phyloP scores from a whole-genome alignment of 2,797 vertebrate genomes.

The Enteromius fasciolatus region DNA sequence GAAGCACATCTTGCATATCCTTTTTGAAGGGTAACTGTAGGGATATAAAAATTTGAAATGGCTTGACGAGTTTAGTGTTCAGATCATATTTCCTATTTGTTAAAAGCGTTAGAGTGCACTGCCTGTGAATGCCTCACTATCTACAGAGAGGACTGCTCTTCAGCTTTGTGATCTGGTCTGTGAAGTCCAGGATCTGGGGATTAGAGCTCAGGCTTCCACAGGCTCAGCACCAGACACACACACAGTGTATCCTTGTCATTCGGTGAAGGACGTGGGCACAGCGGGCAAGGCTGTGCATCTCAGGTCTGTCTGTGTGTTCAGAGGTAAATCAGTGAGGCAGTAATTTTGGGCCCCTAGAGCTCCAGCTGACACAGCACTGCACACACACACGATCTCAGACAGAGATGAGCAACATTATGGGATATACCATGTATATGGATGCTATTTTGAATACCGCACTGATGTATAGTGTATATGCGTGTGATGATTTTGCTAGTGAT shows the following conservation, averaged over 20 bases:
- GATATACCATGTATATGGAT: not conserved
- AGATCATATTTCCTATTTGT: not conserved
- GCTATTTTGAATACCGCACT: not conserved
- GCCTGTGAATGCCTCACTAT: not conserved
- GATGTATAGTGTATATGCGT: not conserved
- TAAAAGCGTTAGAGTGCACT: not conserved
- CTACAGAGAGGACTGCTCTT: not conserved
- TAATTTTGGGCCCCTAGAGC: slow-evolving; percentile 42
- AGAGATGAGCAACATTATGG: not conserved
- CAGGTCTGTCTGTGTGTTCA: slow-evolving; percentile 53
- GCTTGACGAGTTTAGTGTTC: not conserved
- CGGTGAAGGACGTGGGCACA: slow-evolving; percentile 57
- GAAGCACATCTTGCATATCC: not conserved
- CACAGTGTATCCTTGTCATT: slow-evolving; percentile 47
- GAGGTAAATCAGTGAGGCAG: slow-evolving; percentile 55
- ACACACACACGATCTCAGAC: slow-evolving; percentile 25
- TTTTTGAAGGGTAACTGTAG: not conserved
- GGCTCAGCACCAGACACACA: slow-evolving; percentile 11
- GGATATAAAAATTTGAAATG: not conserved
- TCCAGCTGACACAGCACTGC: slow-evolving; percentile 46
- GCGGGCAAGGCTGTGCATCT: slow-evolving; percentile 50
- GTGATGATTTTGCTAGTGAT: not conserved
- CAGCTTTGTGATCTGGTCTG: slow-evolving; percentile 19
- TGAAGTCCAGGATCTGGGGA: slow-evolving; percentile 37
- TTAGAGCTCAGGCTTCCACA: slow-evolving; percentile 30